phyloP scores from a whole-genome alignment of 1,140 invertebrate species.

The Monochamus saltuarius region DNA sequence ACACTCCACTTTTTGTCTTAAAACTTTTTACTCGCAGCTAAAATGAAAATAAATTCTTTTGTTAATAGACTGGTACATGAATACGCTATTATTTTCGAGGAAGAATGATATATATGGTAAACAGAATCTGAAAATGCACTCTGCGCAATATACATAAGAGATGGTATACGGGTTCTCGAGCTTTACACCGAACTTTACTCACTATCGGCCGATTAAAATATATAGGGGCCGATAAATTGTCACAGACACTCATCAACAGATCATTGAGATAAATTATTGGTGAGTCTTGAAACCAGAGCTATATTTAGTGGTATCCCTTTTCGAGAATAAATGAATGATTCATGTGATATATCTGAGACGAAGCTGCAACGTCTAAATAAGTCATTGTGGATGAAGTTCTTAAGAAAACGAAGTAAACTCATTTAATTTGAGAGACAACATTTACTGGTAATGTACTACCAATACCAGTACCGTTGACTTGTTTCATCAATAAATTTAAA shows the following conservation, averaged over 20 bases:
- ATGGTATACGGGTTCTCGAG: slow-evolving; percentile 14
- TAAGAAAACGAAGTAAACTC: too few species aligned
- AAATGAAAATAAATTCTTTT: slow-evolving; percentile 58
- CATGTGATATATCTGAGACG: too few species aligned
- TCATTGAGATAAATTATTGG: slow-evolving; percentile 1
- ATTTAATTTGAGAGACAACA: too few species aligned
- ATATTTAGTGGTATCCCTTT: too few species aligned
- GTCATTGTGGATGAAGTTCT: too few species aligned
- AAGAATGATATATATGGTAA: slow-evolving; percentile 53
- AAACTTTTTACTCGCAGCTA: slow-evolving; percentile 18
- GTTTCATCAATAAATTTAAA: too few species aligned
- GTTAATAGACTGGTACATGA: slow-evolving; percentile 57
- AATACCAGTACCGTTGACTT: too few species aligned
- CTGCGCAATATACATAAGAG: slow-evolving; percentile 33
- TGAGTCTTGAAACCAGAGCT: background rate
- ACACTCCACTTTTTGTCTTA: slow-evolving; percentile 15
- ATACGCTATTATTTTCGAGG: slow-evolving; percentile 57
- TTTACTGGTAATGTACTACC: too few species aligned
- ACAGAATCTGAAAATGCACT: slow-evolving; percentile 56
- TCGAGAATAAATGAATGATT: too few species aligned
- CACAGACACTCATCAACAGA: background rate
- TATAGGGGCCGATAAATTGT: slow-evolving; percentile 15
- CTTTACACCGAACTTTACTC: slow-evolving; percentile 38
- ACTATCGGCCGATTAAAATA: slow-evolving; percentile 39
- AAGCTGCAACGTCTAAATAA: too few species aligned